These are phyloP conservation scores for Oncorhynchus keta DNA, from an alignment of 2,113 vertebrate species.

Conservation along the genomic window DNA sequence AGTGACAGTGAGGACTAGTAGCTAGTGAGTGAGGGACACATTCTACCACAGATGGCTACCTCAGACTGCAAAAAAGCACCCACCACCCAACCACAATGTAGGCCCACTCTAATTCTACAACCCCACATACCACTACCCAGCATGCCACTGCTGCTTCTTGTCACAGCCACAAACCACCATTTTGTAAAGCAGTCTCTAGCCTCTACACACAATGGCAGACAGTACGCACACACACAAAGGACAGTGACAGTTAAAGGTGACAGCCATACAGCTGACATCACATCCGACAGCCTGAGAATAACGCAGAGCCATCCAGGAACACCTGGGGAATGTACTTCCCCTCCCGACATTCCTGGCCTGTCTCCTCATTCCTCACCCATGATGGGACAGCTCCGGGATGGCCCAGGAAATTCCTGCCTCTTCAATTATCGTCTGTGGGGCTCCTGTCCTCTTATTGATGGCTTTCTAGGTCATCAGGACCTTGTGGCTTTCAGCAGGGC, in stretches of 20 bases:
- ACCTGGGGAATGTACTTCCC: slow-evolving; percentile 61
- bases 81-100: slow-evolving; percentile 38
- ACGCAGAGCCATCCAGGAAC: slow-evolving; percentile 60
- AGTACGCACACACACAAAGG: slow-evolving; percentile 64
- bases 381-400: slow-evolving; percentile 54
- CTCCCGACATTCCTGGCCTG: slow-evolving; percentile 57
- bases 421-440: slow-evolving; percentile 88
- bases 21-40: slow-evolving; percentile 8
- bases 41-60: slow-evolving; percentile 31
- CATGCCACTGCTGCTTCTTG: slow-evolving; percentile 67
- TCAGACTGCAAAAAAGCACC: slow-evolving; percentile 39
- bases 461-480: slow-evolving; percentile 93
- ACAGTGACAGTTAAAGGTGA: slow-evolving; percentile 68
- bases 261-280: slow-evolving; percentile 31
- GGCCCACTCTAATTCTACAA: slow-evolving; percentile 26
- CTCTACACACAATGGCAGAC: slow-evolving; percentile 62
- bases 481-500: slow-evolving; percentile 86
- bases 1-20: slow-evolving; percentile 4
- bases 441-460: slow-evolving; percentile 90
- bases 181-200: slow-evolving; percentile 69
- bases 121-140: slow-evolving; percentile 63
- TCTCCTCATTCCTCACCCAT: slow-evolving; percentile 75
- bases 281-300: slow-evolving; percentile 66
- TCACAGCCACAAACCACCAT: slow-evolving; percentile 56
- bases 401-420: slow-evolving; percentile 84